Evolutionary conservation across 2,797 vertebrate genomes (phyloP), one percentile per base, ranked within the genome.

Genomic region (Gadopsis marmoratus): DNA sequence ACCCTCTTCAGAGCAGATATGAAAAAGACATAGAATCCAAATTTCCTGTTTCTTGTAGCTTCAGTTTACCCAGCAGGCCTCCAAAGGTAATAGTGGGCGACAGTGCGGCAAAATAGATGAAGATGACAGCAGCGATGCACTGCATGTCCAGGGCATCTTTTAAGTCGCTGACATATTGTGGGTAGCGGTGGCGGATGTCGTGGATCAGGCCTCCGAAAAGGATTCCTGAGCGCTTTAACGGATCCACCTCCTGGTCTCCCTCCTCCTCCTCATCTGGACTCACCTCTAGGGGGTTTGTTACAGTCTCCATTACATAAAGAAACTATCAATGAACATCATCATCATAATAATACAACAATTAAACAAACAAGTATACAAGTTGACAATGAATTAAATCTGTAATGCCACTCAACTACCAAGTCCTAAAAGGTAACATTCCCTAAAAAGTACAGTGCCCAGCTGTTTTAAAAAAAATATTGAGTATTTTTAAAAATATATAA

Each of bases 51-150:
- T 31, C 19, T 21, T 11, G 12, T 5, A n/a, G n/a, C 7, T 26
- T 67, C 11, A 4, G 7, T 26, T 90, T 94, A 97, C 97, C 97
- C 94, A 99, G 94, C 88, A 99, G 95, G 78, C 98, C 98, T 91
- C 98, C 98, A 10, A 99, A 98, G 78, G 97, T 98, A 91, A 99
- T 98, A 76, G 98, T 98, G 26, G 97, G 97, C 14, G 97, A 98
- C 89, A 99, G 96, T 50, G 97, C 97, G 3, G 97, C 97, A 8
- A 99, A 99, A 90, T 99, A 99, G 94, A 99, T 99, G 93, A 99
- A 99, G 86, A 99, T 97, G 85, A 99, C 95, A 0, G 97, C 97
- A 0, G 97, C 98, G 56, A 99, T 45, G 50, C 98, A 99, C 94
- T 99, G 98, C 82, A 94, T 96, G 95, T 99, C 97, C 91, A 99